These are phyloP conservation scores for Aphelocoma coerulescens DNA, from an alignment of 2,113 vertebrate species.

Conservation along the genomic window DNA sequence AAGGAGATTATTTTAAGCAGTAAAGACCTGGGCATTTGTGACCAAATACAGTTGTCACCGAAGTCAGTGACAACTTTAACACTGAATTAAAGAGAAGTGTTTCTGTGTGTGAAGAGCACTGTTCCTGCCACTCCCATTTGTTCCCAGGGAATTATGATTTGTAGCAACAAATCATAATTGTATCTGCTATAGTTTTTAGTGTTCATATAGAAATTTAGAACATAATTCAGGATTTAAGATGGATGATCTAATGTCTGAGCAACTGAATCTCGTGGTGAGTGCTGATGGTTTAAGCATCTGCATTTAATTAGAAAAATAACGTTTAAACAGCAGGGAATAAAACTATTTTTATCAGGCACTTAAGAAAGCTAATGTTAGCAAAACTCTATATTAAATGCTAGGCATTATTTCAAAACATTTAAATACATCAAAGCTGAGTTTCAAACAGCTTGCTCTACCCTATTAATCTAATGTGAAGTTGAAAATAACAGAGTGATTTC, in stretches of 20 bases:
- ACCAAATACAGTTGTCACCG: background rate
- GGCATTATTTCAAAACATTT: constrained; percentile 47
- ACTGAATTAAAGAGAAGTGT: background rate
- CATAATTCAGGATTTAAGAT: background rate
- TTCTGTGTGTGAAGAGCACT: background rate
- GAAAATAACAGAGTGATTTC: constrained; percentile 57
- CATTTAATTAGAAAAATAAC: constrained; percentile 31
- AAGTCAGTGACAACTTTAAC: background rate
- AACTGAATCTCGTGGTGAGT: background rate
- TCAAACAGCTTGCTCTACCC: constrained; percentile 26
- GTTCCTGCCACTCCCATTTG: background rate
- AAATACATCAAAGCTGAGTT: constrained; percentile 32
- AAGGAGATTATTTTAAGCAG: constrained; percentile 29
- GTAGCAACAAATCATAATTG: rapidly evolving
- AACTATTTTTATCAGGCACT: background rate
- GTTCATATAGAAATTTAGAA: background rate
- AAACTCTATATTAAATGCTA: constrained; percentile 20
- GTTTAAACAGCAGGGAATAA: background rate
- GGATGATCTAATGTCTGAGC: background rate
- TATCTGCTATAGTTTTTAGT: background rate
- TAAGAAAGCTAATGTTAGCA: constrained; percentile 23
- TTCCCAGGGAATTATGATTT: background rate
- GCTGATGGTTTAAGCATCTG: background rate
- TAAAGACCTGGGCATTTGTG: background rate
- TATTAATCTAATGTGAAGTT: constrained; percentile 31